Base-by-base conservation (phyloP, 2,797 vertebrate genomes). In the Scomberomorus guttatus region DNA sequence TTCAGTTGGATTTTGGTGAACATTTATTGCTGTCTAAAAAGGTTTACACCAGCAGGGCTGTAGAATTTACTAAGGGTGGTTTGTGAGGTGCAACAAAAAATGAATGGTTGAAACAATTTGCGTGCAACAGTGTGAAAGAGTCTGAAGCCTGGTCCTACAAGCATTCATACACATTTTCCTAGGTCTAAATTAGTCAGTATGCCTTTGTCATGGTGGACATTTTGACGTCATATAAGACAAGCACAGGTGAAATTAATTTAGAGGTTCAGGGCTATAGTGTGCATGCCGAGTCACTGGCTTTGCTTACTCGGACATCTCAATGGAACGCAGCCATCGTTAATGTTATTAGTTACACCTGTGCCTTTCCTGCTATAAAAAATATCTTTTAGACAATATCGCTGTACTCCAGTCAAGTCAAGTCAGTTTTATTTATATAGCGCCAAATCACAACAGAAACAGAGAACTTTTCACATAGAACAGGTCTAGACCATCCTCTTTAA, bases 31-130 rank as follows among this genome's bases (percentile, higher is more conserved):
- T 34, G 14, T 54, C 18, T 56, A 15, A 29, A 24, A 68, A 48
- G 44, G n/a, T 37, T 62, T 52, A 42, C 63, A 58, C 27, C 51
- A 18, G 42, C 34, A 29, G 39, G 8, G 61, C 14, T 66, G 1
- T 52, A 14, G 15, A 51, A 66, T 71, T 37, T 55, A 20, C 13
- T 5, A 42, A 24, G 54, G 13, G 11, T 13, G 4, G 0, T 22
- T 66, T 63, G 71, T 29, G 7, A 64, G 60, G 56, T 20, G 4
- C 25, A 75, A 54, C 22, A 58, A 25, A 57, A 27, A 73, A 65
- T 22, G 13, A 66, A 34, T 7, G 32, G 29, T 8, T 56, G 32
- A 44, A 66, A 70, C 27, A 12, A 13, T 3, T 62, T 42, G 9
- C 54, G 51, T 74, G 3, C 56, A 64, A 71, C 22, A 4, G 37